Evolutionary conservation across 2,888 invertebrate genomes (phyloP).

Genomic region (Nomada ruficornis): DNA sequence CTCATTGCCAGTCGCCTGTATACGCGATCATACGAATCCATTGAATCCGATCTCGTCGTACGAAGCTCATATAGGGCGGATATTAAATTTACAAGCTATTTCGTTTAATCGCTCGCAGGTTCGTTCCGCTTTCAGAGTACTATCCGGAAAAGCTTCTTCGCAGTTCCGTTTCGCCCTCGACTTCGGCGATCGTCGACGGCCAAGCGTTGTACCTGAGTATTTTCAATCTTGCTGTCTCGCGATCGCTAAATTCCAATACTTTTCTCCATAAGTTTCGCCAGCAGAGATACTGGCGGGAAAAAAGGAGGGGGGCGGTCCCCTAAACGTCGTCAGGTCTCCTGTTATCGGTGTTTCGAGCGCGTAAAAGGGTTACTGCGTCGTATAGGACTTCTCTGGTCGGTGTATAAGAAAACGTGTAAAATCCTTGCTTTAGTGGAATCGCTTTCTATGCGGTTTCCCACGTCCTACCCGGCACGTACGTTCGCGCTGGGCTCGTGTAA

Average conservation of each 20-base stretch:
- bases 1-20: constrained; percentile 33
- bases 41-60: constrained; percentile 27
- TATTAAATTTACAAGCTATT: constrained; percentile 57
- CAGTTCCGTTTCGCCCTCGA: background rate
- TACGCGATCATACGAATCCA: constrained; percentile 48
- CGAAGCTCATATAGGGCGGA: constrained; percentile 41
- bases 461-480: background rate
- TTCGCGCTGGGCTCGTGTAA: background rate
- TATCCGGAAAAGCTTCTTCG: background rate
- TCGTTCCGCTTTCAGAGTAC: background rate
- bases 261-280: background rate
- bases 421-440: constrained; percentile 9
- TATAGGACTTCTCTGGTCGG: background rate
- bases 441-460: constrained; percentile 10
- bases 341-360: constrained; percentile 34
- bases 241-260: no score
- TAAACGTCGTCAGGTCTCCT: background rate
- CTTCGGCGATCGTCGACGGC: background rate
- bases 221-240: constrained; percentile 11
- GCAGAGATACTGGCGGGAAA: background rate
- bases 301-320: background rate
- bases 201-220: background rate
- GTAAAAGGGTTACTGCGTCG: constrained; percentile 50
- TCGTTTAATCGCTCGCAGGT: constrained; percentile 41
- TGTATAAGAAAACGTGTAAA: constrained; percentile 25